These are phyloP conservation scores for Holothuria glaberrima DNA, from an alignment of 35 echinoderm and acorn worm species.

Conservation along the genomic window DNA sequence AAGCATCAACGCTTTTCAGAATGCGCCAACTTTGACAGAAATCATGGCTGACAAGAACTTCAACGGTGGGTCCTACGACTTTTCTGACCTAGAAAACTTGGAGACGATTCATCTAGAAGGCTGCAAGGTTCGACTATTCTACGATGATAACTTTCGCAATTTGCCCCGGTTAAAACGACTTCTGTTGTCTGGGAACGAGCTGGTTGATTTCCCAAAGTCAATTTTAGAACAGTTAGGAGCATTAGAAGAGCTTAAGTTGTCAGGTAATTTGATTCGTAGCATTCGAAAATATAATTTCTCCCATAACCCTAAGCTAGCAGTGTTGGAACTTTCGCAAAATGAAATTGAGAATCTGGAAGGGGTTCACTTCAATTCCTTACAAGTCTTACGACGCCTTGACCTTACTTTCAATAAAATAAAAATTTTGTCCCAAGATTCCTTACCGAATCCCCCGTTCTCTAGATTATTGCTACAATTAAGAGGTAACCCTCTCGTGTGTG, in stretches of 20 bases:
- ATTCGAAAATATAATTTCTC: not conserved
- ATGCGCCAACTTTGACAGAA: not conserved
- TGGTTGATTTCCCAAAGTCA: not conserved
- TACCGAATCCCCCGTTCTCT: not conserved
- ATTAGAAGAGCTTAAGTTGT: not conserved
- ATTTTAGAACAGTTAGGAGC: not conserved
- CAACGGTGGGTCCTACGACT: not conserved
- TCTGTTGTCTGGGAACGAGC: not conserved
- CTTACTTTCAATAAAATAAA: constrained; percentile 8
- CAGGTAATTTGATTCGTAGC: not conserved
- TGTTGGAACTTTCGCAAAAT: constrained; percentile 8
- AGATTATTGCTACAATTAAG: not conserved
- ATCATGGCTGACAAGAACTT: constrained; percentile 19
- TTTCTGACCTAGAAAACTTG: not conserved
- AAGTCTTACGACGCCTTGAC: not conserved
- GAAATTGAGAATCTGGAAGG: constrained; percentile 11
- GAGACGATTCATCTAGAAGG: not conserved
- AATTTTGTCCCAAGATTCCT: not conserved
- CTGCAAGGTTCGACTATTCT: constrained; percentile 5
- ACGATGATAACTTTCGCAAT: constrained; percentile 23
- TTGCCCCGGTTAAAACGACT: not conserved
- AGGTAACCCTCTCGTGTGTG: constrained; percentile 17
- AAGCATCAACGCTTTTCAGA: constrained; percentile 19
- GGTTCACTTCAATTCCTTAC: not conserved
- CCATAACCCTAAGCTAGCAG: not conserved